A percentile compares a stretch with the other conserved stretches of the same genome.
Conservation (phyloP, 2,113 vertebrate species). For the Vulpes vulpes region DNA sequence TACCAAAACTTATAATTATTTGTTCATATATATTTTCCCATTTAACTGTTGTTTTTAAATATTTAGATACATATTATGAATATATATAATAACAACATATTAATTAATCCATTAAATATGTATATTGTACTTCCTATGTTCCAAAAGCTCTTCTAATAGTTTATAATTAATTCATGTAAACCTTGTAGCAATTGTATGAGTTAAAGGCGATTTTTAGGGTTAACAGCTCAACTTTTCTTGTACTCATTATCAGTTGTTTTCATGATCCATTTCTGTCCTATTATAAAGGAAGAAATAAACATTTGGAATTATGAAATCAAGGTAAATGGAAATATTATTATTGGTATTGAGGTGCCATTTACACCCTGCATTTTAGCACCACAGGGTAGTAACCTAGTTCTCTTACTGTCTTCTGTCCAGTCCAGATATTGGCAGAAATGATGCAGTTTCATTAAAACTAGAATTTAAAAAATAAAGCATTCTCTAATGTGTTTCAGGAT, state of each 20-base stretch:
- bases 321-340: constrained; percentile 47
- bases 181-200: background rate
- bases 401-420: background rate
- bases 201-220: background rate
- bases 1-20: background rate
- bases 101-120: background rate
- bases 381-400: background rate
- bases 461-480: background rate
- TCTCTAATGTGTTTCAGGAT: background rate
- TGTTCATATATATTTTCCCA: background rate
- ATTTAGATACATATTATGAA: background rate
- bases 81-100: background rate
- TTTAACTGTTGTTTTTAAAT: constrained; percentile 15
- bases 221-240: background rate
- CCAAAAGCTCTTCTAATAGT: background rate
- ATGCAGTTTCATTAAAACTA: background rate
- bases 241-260: background rate
- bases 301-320: constrained; percentile 43
- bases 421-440: constrained; percentile 8
- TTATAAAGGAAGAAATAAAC: background rate
- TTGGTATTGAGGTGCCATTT: background rate
- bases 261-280: background rate
- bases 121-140: background rate
- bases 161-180: background rate
- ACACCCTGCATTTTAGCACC: background rate